Base-by-base conservation (phyloP, 2,113 vertebrate species). In the Malurus alboscapulatus region DNA sequence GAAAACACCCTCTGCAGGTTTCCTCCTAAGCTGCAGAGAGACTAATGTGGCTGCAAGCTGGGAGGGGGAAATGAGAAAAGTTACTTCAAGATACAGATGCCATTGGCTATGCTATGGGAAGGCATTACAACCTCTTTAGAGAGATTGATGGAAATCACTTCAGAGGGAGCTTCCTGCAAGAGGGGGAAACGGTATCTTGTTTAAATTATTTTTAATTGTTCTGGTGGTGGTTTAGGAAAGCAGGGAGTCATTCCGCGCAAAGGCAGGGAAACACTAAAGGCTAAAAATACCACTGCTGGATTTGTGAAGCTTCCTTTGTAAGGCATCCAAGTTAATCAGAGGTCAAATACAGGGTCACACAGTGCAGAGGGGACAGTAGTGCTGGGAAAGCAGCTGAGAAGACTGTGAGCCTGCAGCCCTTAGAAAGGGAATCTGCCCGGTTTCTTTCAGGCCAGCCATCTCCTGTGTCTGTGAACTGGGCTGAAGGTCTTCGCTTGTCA, bases 171-270 rank as follows among this genome's bases (percentile, higher is more conserved):
- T 95, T 73, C 94, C 93, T 91, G 67, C 14, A 42, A 88, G 69
- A 81, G 6, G n/a, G 38, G 74, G 65, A 92, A 84, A 62, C 0
- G 5, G 16, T 92, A 53, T 85, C 89, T 86, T 80, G 76, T 90
- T 93, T 76, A 68, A 85, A 79, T 45, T 93, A 81, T 72, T 67
- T 91, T 82, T 92, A 96, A 92, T 93, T 95, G 75, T 85, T 83
- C 29, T 91, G 63, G 22, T 1, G 0, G 45, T 80, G 59, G 69
- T 89, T 94, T 91, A 86, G 59, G 87, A 82, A 94, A 38, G 55
- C 68, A 54, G 21, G 42, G 92, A 95, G 57, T 61, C 90, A 25
- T 90, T 58, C 57, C 65, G 14, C 14, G 25, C 25, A 5, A 75
- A 80, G 32, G 45, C 54, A 87, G 34, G 53, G 82, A 45, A 90